Conservation (phyloP, 2,888 invertebrate species). For the Sinodicranocentrus sp. region DNA sequence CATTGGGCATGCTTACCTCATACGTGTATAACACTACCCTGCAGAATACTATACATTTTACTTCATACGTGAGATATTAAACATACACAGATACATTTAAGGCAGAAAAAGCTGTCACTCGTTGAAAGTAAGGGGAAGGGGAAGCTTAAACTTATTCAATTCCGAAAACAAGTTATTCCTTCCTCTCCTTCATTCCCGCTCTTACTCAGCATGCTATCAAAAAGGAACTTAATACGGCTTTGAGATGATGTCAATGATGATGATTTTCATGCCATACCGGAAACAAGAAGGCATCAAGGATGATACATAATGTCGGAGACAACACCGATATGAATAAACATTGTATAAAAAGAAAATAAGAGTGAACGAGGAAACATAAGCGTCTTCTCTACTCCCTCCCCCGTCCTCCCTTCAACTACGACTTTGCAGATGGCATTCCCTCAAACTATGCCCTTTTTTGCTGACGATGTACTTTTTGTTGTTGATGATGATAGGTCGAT, state of each 20-base stretch:
- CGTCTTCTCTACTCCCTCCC: background rate
- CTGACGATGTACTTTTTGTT: constrained; percentile 5
- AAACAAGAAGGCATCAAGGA: constrained; percentile 1
- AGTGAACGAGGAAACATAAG: background rate
- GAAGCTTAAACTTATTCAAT: constrained; percentile 27
- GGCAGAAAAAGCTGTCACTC: constrained; percentile 9
- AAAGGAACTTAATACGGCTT: constrained; percentile 30
- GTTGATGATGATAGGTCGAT: background rate
- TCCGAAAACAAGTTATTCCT: constrained; percentile 28
- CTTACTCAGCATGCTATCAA: background rate
- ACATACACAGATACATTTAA: no score
- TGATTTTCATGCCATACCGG: background rate
- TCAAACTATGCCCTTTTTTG: no score
- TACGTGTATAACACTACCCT: no score
- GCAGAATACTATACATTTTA: no score
- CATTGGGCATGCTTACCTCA: no score
- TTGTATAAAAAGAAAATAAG: constrained; percentile 4
- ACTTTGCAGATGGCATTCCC: no score
- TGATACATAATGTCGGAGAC: background rate
- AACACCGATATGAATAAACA: no score
- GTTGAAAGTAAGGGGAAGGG: background rate
- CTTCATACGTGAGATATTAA: no score
- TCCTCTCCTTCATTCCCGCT: background rate
- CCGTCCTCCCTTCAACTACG: no score
- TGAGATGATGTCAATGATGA: constrained; percentile 3